Percentiles rank a stretch among this genome's conserved stretches.
Evolutionary conservation across 2,797 vertebrate genomes (phyloP).

Genomic region (Poeciliopsis presidionis): DNA sequence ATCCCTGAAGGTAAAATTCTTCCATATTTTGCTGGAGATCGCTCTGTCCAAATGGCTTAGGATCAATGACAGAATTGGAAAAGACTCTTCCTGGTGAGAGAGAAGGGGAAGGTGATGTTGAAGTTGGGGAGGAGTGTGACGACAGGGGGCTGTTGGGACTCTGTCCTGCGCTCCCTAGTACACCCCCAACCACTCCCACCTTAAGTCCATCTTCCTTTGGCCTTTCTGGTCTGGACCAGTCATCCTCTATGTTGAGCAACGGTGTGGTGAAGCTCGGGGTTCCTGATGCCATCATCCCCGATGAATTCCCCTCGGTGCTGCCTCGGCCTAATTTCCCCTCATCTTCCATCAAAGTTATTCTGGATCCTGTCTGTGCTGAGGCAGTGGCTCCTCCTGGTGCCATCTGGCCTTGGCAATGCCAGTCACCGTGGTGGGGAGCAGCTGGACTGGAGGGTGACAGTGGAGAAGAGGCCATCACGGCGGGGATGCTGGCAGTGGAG

Average conservation of each 20-base stretch:
- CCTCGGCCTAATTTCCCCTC: slow-evolving; percentile 48
- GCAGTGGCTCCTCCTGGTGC: slow-evolving; percentile 25
- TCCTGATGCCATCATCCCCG: slow-evolving; percentile 14
- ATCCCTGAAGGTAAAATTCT: slow-evolving; percentile 40
- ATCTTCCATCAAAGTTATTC: slow-evolving; percentile 55
- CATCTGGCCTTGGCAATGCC: slow-evolving; percentile 63
- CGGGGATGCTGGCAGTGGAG: slow-evolving; percentile 51
- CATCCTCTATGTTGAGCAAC: slow-evolving; percentile 59
- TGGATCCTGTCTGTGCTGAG: slow-evolving; percentile 32
- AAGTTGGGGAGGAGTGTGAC: slow-evolving; percentile 64
- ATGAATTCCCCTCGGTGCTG: slow-evolving; percentile 28
- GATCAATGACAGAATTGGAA: slow-evolving; percentile 31
- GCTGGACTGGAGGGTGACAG: slow-evolving; percentile 41
- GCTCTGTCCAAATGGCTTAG: slow-evolving; percentile 31
- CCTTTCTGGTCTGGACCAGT: slow-evolving; percentile 63
- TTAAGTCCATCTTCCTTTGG: slow-evolving; percentile 76
- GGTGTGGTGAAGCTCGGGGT: slow-evolving; percentile 33
- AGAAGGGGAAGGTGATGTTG: slow-evolving; percentile 60
- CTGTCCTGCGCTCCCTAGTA: slow-evolving; percentile 75
- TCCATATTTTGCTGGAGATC: slow-evolving; percentile 38
- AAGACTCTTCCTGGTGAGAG: slow-evolving; percentile 60
- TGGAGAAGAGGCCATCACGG: slow-evolving; percentile 42
- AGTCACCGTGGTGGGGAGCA: slow-evolving; percentile 52
- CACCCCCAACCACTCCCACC: slow-evolving; percentile 47
- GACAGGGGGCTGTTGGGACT: slow-evolving; percentile 76